Evolutionary conservation across 2,113 vertebrate species (phyloP), one percentile per base, ranked within the genome.

Genomic region (Pungitius pungitius): DNA sequence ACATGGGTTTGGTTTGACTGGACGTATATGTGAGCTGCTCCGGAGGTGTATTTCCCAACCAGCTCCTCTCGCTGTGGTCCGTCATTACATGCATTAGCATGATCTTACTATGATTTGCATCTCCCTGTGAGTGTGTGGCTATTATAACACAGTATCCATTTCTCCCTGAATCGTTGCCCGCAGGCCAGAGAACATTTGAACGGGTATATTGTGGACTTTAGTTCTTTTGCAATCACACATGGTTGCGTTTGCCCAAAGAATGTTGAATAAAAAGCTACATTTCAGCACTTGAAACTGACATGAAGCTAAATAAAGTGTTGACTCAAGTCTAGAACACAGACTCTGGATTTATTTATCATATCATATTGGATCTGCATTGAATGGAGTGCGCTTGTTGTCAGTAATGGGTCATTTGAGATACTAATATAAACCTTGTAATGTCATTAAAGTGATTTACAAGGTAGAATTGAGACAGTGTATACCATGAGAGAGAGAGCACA

Each of bases 41-140:
- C 18, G 30, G 42, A 63, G 26, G 39, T 61, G 22, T 60, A 57
- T 70, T 79, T 77, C 69, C 60, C 77, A 54, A 73, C 80, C 77
- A 79, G 59, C 49, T 70, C 43, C 77, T 30, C 65, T 75, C 77
- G 45, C 81, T 77, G 87, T 85, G 83, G 83, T 75, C 83, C 71
- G 12, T 80, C 77, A 85, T 88, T 87, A 88, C 75, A 89, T 84
- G 88, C 89, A 86, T 86, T 90, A 73, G 80, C 89, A 90, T 90
- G 88, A 89, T 84, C 87, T 69, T 75, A 78, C 57, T 81, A 57
- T 82, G 33, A 85, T 90, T 90, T 92, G 80, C 87, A 91, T 91
- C 64, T 89, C 90, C 75, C 81, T 54, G 54, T 35, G 79, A 81
- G 83, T 20, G 13, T 69, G 73, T 47, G 76, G 86, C 84, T 71